phyloP scores from a whole-genome alignment of 2,888 invertebrate species.

The Marasmarcha lunaedactyla region DNA sequence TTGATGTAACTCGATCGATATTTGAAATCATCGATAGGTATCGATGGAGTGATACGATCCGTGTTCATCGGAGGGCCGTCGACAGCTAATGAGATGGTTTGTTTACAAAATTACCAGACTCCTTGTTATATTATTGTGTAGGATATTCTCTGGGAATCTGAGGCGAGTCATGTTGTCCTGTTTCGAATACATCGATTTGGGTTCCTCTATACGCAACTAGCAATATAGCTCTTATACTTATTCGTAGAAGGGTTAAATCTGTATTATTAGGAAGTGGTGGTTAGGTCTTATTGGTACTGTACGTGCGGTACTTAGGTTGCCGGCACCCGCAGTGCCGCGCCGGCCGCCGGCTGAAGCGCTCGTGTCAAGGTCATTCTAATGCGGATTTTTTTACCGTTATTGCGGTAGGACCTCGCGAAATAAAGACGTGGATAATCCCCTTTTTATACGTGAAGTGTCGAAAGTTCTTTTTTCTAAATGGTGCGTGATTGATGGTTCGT shows the following conservation, averaged over 20 bases:
- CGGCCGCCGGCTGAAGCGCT: conserved; percentile 44
- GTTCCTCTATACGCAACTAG: conserved; percentile 18
- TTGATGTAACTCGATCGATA: not conserved
- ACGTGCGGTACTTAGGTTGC: conserved; percentile 26
- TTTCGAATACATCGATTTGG: conserved; percentile 64
- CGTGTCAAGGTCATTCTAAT: conserved; percentile 25
- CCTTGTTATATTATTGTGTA: not conserved
- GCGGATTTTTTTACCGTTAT: conserved; percentile 29
- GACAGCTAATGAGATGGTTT: conserved; percentile 21
- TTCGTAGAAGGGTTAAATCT: conserved; percentile 21
- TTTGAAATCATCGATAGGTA: not conserved
- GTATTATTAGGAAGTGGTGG: conserved; percentile 18
- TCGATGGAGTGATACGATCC: not conserved
- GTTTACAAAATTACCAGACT: conserved; percentile 31
- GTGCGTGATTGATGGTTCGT: no score
- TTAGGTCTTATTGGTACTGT: conserved; percentile 39
- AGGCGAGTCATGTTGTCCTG: conserved; percentile 62
- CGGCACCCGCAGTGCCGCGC: conserved; percentile 60
- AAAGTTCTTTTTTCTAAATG: not conserved
- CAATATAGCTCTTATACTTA: conserved; percentile 21
- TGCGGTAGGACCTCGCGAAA: conserved; percentile 34
- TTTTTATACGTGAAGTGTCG: not conserved
- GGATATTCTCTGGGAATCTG: conserved; percentile 10
- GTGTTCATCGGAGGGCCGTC: conserved; percentile 3
- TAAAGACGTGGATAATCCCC: no score